Conservation (phyloP, 1,140 invertebrate genomes). For the Aleiodes sp. region DNA sequence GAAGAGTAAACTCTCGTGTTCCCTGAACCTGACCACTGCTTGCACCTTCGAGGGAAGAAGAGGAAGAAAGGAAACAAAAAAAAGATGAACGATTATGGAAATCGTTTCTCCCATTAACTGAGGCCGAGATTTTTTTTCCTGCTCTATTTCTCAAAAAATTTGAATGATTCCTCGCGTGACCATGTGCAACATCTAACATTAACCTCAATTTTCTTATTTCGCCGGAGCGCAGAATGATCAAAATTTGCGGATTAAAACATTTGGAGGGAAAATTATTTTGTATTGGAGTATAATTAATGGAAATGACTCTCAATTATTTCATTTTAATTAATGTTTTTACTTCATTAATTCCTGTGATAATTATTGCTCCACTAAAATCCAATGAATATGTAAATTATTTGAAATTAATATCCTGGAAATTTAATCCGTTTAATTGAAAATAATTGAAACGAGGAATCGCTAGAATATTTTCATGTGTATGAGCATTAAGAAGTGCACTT, state of each 20-base stretch:
- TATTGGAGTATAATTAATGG: no score
- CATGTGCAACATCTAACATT: not conserved
- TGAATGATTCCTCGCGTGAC: conserved; percentile 27
- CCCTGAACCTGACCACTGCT: not conserved
- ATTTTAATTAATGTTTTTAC: no score
- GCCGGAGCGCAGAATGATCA: not conserved
- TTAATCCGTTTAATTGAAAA: not conserved
- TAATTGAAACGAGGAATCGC: not conserved
- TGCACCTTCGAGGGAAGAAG: not conserved
- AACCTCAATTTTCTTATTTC: not conserved
- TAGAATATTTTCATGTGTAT: not conserved
- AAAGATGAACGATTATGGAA: conserved; percentile 18
- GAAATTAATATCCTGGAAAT: not conserved
- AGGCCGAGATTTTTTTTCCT: not conserved
- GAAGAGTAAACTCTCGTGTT: not conserved
- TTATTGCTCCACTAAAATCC: not conserved
- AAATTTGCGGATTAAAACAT: not conserved
- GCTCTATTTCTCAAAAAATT: conserved; percentile 5
- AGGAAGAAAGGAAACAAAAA: not conserved
- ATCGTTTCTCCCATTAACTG: conserved; percentile 21
- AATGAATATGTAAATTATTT: not conserved
- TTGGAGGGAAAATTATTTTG: not conserved
- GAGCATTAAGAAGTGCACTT: not conserved
- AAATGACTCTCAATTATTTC: no score
- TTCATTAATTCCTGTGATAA: no score